Evolutionary conservation across 2,797 vertebrate genomes (phyloP).

Genomic region (Helarctos malayanus): DNA sequence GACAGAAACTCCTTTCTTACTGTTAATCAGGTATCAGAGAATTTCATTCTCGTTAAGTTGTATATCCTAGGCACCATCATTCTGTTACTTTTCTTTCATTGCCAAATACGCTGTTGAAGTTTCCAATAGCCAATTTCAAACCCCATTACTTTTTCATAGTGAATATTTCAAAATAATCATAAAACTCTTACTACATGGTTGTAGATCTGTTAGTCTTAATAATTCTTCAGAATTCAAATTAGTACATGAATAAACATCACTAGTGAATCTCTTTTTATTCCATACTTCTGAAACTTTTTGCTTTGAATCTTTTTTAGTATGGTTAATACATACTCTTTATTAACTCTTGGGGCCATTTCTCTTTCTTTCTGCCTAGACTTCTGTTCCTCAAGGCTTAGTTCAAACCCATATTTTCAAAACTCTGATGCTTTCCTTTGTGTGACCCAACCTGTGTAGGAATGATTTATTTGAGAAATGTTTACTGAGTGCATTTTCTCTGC

Average conservation of each 20-base stretch:
- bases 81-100: conserved; percentile 53
- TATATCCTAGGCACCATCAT: not conserved
- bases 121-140: not conserved
- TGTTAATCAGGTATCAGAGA: not conserved
- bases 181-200: not conserved
- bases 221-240: conserved; percentile 9
- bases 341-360: not conserved
- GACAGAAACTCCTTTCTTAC: not conserved
- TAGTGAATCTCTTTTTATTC: not conserved
- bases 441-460: not conserved
- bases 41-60: not conserved
- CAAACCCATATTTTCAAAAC: not conserved
- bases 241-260: not conserved
- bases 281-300: not conserved
- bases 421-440: not conserved
- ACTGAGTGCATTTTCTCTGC: conserved; percentile 66
- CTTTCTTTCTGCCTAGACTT: conserved; percentile 12
- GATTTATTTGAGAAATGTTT: conserved; percentile 40
- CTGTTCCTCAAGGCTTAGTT: not conserved
- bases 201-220: not conserved
- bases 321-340: not conserved
- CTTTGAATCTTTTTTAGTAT: conserved; percentile 33
- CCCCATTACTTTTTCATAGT: conserved; percentile 16
- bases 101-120: not conserved
- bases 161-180: conserved; percentile 1